phyloP scores from a whole-genome alignment of 2,797 vertebrate genomes.

The Bryconaethiops microstoma region DNA sequence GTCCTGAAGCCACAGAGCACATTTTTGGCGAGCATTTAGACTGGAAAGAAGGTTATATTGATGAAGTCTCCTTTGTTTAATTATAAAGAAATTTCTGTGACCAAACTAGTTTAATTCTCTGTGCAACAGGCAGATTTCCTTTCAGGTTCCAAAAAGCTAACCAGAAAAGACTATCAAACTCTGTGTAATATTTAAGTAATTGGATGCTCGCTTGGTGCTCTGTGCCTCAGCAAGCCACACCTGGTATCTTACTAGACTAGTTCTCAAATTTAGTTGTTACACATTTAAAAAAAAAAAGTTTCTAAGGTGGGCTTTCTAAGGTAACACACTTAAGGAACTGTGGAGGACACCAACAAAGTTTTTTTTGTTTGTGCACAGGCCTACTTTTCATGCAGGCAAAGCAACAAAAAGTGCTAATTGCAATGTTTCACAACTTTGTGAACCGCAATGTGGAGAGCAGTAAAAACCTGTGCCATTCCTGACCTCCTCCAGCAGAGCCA shows the following conservation, averaged over 20 bases:
- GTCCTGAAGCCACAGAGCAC: constrained; percentile 11
- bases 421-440: constrained; percentile 38
- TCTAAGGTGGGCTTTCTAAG: no score
- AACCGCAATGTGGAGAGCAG: neutral
- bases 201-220: neutral
- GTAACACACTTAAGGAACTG: neutral
- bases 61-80: constrained; percentile 10
- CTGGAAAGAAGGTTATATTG: constrained; percentile 23
- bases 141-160: neutral
- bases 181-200: neutral
- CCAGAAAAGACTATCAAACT: neutral
- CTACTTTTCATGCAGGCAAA: neutral
- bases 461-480: constrained; percentile 32
- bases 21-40: constrained; percentile 10
- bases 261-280: neutral
- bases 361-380: constrained; percentile 25
- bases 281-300: neutral
- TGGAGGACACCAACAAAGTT: neutral
- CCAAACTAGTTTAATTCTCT: neutral
- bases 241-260: neutral
- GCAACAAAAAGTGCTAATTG: constrained; percentile 42
- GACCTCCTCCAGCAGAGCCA: constrained; percentile 16
- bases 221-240: neutral
- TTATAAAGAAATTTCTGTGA: constrained; percentile 17
- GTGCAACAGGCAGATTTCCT: neutral